These are phyloP conservation scores for Centropus unirufus DNA, from an alignment of 2,113 vertebrate species.

Conservation along the genomic window DNA sequence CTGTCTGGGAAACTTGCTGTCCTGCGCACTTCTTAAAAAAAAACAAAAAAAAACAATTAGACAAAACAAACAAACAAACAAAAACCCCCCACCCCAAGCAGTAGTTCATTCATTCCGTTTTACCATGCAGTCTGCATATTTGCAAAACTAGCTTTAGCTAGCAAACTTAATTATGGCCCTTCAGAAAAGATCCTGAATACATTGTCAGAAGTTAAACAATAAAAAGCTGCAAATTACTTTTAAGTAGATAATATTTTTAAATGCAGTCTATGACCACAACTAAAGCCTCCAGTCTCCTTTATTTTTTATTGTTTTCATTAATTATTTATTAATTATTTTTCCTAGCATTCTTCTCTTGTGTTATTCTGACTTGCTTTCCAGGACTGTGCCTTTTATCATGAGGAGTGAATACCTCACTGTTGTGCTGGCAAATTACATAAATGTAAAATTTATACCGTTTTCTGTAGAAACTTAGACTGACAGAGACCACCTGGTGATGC, in stretches of 20 bases:
- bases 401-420: background rate
- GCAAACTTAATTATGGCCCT: background rate
- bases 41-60: too few species aligned
- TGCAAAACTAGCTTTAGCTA: background rate
- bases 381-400: background rate
- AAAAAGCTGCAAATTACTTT: background rate
- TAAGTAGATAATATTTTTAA: background rate
- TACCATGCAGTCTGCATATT: background rate
- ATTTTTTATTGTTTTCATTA: background rate
- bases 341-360: background rate
- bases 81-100: too few species aligned
- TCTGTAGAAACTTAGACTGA: background rate
- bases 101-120: background rate
- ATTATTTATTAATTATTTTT: too few species aligned
- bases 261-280: background rate
- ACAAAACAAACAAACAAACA: too few species aligned
- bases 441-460: background rate
- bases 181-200: background rate
- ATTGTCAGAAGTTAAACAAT: background rate
- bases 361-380: background rate
- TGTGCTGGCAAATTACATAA: background rate
- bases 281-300: background rate
- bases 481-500: background rate
- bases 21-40: too few species aligned
- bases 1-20: background rate